A percentile compares a stretch with the other conserved stretches of the same genome.
These are phyloP conservation scores for Plagodis pulveraria DNA, from an alignment of 2,888 invertebrate species.

Conservation along the genomic window DNA sequence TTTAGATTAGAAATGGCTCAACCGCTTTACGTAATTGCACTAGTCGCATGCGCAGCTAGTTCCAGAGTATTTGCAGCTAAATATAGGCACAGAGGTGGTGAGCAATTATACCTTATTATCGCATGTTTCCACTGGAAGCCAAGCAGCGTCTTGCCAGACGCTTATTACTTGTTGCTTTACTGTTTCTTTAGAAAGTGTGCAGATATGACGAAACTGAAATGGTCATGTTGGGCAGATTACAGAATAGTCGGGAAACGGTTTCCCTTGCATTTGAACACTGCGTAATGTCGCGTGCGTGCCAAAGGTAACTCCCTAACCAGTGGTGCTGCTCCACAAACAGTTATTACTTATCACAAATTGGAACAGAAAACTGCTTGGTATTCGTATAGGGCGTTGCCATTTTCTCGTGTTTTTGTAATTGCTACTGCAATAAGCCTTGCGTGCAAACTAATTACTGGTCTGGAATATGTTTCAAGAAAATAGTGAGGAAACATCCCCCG, in stretches of 20 bases:
- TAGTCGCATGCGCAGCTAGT: constrained; percentile 79
- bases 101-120: constrained; percentile 83
- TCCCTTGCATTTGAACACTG: constrained; percentile 62
- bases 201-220: constrained; percentile 79
- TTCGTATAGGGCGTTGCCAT: constrained; percentile 36
- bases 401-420: constrained; percentile 45
- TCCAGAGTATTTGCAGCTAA: constrained; percentile 81
- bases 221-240: constrained; percentile 67
- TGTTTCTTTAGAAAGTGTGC: constrained; percentile 82
- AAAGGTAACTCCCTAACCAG: constrained; percentile 58
- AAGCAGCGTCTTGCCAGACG: constrained; percentile 64
- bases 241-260: constrained; percentile 65
- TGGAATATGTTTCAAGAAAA: constrained; percentile 29
- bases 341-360: constrained; percentile 63
- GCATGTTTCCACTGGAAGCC: constrained; percentile 81
- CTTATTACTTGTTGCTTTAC: constrained; percentile 63
- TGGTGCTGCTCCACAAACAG: constrained; percentile 44
- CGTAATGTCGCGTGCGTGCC: constrained; percentile 77
- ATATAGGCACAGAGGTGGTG: constrained; percentile 80
- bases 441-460: constrained; percentile 30
- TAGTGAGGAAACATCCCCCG: constrained; percentile 30
- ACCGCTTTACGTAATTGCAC: constrained; percentile 85
- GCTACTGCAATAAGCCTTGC: constrained; percentile 38
- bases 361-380: constrained; percentile 57
- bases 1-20: constrained; percentile 85